Evolutionary conservation across 1,140 invertebrate species (phyloP), one percentile per base, ranked within the genome.

Genomic region (Wasmannia auropunctata): DNA sequence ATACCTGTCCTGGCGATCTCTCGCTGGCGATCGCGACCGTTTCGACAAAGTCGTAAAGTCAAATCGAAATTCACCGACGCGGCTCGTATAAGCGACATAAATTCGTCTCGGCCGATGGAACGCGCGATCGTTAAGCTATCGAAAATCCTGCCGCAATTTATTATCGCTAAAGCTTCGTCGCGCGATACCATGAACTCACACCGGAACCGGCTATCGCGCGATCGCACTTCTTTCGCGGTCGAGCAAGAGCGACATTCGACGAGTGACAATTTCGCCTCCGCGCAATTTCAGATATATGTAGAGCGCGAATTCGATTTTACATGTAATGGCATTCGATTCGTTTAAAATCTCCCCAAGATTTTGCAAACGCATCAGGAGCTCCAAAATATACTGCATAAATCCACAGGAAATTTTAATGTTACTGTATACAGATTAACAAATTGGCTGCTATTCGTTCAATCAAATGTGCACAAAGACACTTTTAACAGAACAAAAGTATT

Each of bases 111-210:
- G n/a, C 49, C 86, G 85, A 58, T 86, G 85, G 79, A 87, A 87
- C 65, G 75, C 62, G 86, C 43, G 89, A 91, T 91, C 89, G 90
- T 91, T 90, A 90, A 91, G 84, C 86, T 81, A 86, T 79, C 65
- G 89, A 77, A n/a, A 86, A 91, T 84, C 80, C 86, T 46, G 37
- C 43, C 40, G 58, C 56, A 84, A 91, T 91, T 91, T 91, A 91
- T 91, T 90, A 90, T 89, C 79, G 58, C 8, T 31, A 14, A 46
- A 46, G 31, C 46, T 70, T 87, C 80, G 69, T 83, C 86, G 80
- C 51, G 80, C 43, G 85, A n/a, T 75, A 46, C 22, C 63, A 81
- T 87, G 88, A 90, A 91, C 81, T 90, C 85, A 37, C 22, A 37
- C 22, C 40, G 6, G 0, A n/a, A 11, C 34, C 22, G n/a, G 19